phyloP scores from a whole-genome alignment of 37 sponge, comb jelly and placozoan genomes.

The Haliclona indistincta region DNA sequence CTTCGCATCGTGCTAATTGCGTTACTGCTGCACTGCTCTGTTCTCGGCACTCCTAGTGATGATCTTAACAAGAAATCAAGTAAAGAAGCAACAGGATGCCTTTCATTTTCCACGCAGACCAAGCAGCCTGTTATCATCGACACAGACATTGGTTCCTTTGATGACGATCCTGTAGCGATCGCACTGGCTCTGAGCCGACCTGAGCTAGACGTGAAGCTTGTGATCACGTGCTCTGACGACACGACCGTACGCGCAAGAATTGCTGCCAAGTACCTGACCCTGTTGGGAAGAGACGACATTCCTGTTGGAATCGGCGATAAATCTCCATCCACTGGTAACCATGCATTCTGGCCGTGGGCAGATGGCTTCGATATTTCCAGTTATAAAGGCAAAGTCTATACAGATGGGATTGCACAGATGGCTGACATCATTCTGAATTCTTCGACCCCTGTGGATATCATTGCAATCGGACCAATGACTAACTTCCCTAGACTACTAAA shows the following conservation, averaged over 20 bases:
- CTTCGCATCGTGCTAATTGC: no score
- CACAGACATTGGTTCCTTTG: constrained; percentile 75
- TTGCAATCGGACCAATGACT: constrained; percentile 74
- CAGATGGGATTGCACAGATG: constrained; percentile 67
- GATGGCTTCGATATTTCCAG: constrained; percentile 19
- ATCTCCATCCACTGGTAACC: constrained; percentile 19
- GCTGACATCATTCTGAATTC: constrained; percentile 35
- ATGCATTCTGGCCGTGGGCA: constrained; percentile 54
- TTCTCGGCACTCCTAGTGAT: no score
- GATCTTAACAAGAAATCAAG: no score
- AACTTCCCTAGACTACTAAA: constrained; percentile 63
- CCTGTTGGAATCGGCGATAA: constrained; percentile 73
- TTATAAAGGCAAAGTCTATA: constrained; percentile 64
- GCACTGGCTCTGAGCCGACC: constrained; percentile 42
- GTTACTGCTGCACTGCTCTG: no score
- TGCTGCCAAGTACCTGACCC: constrained; percentile 52
- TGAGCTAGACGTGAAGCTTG: constrained; percentile 59
- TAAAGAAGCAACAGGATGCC: no score
- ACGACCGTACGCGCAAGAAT: constrained; percentile 63
- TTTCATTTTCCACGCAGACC: no score
- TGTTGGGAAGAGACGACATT: constrained; percentile 53
- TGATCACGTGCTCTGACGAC: constrained; percentile 70
- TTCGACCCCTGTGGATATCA: constrained; percentile 31
- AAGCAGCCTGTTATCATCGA: constrained; percentile 75
- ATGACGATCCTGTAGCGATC: constrained; percentile 74